Percentiles rank a stretch among this genome's conserved stretches.
These are phyloP conservation scores for Acanthococcus lagerstroemiae DNA, from an alignment of 2,888 invertebrate species.

Conservation along the genomic window DNA sequence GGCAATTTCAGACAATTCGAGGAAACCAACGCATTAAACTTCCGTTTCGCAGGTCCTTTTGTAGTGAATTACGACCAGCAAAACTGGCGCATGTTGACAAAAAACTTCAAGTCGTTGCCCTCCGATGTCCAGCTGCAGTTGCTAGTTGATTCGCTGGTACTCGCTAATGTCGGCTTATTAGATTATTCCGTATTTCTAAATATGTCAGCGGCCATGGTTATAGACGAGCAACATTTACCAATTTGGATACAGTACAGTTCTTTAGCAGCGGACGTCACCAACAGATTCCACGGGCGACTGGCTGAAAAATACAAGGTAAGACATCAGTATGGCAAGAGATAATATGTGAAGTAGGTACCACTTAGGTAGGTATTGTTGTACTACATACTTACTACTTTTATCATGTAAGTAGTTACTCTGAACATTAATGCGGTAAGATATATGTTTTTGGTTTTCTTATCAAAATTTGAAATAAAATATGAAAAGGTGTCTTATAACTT, in stretches of 20 bases:
- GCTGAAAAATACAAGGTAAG: slow-evolving; percentile 62
- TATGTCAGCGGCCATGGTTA: slow-evolving; percentile 61
- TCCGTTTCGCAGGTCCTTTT: slow-evolving; percentile 54
- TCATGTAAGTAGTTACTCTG: no score
- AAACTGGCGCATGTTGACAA: slow-evolving; percentile 65
- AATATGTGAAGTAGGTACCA: no score
- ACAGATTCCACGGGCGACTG: slow-evolving; percentile 56
- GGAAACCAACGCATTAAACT: no score
- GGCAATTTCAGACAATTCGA: no score
- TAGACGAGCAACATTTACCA: slow-evolving; percentile 59
- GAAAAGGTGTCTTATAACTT: no score
- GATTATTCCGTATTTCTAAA: slow-evolving; percentile 65
- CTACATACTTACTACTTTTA: no score
- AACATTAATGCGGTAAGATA: no score
- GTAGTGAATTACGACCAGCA: slow-evolving; percentile 69
- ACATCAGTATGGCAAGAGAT: no score
- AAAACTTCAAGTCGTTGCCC: slow-evolving; percentile 47
- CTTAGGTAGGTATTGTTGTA: no score
- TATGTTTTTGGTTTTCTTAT: no score
- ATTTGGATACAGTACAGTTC: slow-evolving; percentile 79
- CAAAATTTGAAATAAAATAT: no score
- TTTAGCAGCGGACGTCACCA: slow-evolving; percentile 67
- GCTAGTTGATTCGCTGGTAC: slow-evolving; percentile 66
- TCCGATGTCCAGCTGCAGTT: slow-evolving; percentile 63
- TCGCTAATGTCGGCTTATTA: slow-evolving; percentile 66